Conservation (phyloP, 2,797 vertebrate species). For the Pitangus sulphuratus region DNA sequence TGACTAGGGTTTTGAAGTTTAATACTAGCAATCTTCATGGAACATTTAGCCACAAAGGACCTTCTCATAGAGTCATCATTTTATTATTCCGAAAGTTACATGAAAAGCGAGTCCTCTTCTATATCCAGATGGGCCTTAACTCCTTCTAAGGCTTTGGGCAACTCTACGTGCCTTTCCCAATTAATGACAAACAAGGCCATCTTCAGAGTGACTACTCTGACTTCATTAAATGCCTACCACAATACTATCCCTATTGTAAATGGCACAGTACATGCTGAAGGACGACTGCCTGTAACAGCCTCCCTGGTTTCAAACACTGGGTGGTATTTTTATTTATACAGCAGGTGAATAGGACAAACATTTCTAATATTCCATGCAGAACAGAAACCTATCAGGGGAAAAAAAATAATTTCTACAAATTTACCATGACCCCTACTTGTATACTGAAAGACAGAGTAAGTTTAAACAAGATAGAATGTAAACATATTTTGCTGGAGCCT, state of each 20-base stretch:
- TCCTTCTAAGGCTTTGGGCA: neutral
- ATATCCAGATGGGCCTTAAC: neutral
- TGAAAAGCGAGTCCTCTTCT: neutral
- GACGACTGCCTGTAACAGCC: fast-evolving
- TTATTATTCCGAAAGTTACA: slow-evolving; percentile 1
- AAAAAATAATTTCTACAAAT: neutral
- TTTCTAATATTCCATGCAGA: neutral
- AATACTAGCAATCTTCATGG: slow-evolving; percentile 8
- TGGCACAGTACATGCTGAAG: neutral
- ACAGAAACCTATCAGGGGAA: neutral
- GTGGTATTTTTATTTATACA: neutral
- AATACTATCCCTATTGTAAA: neutral
- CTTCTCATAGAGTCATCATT: neutral
- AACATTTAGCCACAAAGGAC: slow-evolving; percentile 32
- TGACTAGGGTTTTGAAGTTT: neutral
- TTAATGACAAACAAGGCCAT: neutral
- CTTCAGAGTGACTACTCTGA: neutral
- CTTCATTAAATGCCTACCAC: neutral
- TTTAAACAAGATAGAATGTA: neutral
- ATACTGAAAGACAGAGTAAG: neutral
- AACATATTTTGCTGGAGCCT: neutral
- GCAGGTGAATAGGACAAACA: neutral
- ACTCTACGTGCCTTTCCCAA: neutral
- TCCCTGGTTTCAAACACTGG: neutral
- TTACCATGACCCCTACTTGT: neutral